Percentiles rank a stretch among this genome's conserved stretches.
Conservation (phyloP, 1,140 invertebrate species). For the Halyomorpha halys region DNA sequence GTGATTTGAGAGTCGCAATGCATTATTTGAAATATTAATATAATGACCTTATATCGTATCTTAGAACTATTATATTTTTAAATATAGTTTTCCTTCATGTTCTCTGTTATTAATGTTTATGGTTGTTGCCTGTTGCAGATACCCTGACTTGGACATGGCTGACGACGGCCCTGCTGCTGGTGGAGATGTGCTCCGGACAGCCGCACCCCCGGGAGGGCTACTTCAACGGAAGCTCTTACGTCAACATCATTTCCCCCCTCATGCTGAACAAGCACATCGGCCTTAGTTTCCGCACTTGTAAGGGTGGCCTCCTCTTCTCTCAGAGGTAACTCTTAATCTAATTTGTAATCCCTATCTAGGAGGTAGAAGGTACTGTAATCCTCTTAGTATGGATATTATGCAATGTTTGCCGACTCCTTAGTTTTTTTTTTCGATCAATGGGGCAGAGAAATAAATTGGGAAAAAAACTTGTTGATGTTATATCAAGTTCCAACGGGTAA, state of each 20-base stretch:
- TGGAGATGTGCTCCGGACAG: background rate
- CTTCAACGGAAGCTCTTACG: conserved; percentile 65
- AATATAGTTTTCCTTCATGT: too few species aligned
- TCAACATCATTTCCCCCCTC: conserved; percentile 54
- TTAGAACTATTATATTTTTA: too few species aligned
- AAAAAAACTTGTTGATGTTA: too few species aligned
- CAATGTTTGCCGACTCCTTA: background rate
- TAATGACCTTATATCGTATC: too few species aligned
- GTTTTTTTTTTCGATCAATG: background rate
- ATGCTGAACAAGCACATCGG: conserved; percentile 63
- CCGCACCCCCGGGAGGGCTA: conserved; percentile 53
- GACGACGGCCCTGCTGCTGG: background rate
- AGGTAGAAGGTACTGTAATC: background rate
- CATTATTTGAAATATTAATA: too few species aligned
- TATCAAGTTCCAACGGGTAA: too few species aligned
- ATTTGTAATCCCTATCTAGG: too few species aligned
- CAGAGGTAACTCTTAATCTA: conserved; percentile 37
- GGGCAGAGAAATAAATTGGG: background rate
- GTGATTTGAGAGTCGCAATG: too few species aligned
- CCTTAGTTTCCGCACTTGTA: conserved; percentile 68
- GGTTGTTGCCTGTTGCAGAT: background rate
- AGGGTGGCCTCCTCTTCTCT: conserved; percentile 59
- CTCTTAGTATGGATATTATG: background rate
- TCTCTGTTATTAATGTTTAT: too few species aligned
- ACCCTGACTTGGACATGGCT: background rate